Conservation (phyloP, 2,888 invertebrate genomes). For the Antitype chi region DNA sequence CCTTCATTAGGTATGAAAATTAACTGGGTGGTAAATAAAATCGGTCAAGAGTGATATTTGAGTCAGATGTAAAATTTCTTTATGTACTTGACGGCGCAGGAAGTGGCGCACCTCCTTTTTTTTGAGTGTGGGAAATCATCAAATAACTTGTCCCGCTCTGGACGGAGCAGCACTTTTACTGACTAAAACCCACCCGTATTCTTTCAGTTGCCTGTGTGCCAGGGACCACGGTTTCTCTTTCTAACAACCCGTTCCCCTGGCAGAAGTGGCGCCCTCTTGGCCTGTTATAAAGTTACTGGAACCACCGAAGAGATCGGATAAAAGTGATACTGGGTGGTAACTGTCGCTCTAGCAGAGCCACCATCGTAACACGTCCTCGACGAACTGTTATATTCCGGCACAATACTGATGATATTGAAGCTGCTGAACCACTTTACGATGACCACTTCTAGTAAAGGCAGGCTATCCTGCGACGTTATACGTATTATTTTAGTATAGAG, state of each 20-base stretch:
- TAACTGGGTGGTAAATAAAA: conserved; percentile 20
- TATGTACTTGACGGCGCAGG: background rate
- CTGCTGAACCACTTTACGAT: background rate
- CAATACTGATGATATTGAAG: background rate
- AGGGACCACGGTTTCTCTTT: no score
- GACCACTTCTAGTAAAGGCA: background rate
- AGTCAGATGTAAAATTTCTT: background rate
- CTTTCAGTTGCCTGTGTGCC: no score
- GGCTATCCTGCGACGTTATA: background rate
- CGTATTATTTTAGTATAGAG: background rate
- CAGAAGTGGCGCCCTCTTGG: no score
- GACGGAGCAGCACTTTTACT: no score
- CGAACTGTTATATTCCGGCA: no score
- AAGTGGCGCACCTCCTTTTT: no score
- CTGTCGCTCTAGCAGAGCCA: background rate
- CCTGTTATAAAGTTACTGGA: background rate
- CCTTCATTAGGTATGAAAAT: conserved; percentile 32
- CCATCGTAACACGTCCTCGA: no score
- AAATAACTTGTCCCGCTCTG: no score
- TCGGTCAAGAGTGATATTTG: conserved; percentile 35
- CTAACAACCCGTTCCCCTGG: no score
- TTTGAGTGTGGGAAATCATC: no score
- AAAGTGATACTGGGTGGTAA: background rate
- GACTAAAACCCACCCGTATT: no score
- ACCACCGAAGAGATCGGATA: background rate